Percentiles rank a stretch among this genome's conserved stretches.
Evolutionary conservation across 2,113 vertebrate genomes (phyloP).

Genomic region (Passer domesticus): DNA sequence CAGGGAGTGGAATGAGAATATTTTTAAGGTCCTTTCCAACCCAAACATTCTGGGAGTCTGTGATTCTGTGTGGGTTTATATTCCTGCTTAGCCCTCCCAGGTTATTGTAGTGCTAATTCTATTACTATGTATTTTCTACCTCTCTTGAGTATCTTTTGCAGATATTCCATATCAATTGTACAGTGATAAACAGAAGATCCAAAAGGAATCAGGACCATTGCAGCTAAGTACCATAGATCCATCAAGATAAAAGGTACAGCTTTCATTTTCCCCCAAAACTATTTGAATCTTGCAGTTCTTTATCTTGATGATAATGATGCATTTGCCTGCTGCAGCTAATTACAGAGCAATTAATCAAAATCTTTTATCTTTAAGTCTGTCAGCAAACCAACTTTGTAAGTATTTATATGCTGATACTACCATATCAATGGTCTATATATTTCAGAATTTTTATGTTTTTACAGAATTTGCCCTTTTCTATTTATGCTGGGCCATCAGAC

Average conservation of each 20-base stretch:
- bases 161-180: background rate
- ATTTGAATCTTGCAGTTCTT: background rate
- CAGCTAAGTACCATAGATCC: background rate
- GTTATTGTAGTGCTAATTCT: background rate
- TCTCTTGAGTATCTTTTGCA: background rate
- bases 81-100: background rate
- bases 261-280: background rate
- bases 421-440: background rate
- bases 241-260: background rate
- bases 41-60: background rate
- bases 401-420: background rate
- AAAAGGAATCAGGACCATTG: background rate
- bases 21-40: background rate
- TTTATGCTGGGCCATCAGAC: background rate
- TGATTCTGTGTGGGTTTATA: background rate
- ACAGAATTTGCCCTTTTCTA: background rate
- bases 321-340: background rate
- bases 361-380: background rate
- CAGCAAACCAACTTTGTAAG: background rate
- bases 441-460: background rate
- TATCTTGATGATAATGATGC: background rate
- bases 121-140: background rate
- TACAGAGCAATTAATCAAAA: background rate
- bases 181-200: background rate
- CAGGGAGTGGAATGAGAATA: background rate